Evolutionary conservation across 2,113 vertebrate genomes (phyloP).

Genomic region (Phocoena phocoena): DNA sequence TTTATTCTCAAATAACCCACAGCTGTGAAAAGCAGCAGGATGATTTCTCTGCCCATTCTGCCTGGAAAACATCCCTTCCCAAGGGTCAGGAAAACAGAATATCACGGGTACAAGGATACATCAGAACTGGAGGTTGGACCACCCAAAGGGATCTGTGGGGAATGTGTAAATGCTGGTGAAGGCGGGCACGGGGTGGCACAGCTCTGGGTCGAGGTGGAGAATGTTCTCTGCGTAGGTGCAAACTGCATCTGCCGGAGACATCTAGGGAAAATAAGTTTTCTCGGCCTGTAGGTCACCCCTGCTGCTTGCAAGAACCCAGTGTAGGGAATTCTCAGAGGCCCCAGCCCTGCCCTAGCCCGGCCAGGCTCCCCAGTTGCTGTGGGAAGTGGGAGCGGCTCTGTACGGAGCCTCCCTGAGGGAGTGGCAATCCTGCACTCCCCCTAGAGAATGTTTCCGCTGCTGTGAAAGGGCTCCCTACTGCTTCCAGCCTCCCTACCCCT

Average conservation of each 20-base stretch:
- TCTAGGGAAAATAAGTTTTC: not conserved
- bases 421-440: accelerated
- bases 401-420: not conserved
- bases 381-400: not conserved
- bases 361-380: not conserved
- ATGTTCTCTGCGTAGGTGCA: not conserved
- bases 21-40: not conserved
- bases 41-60: not conserved
- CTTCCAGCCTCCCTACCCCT: not conserved
- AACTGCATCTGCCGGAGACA: not conserved
- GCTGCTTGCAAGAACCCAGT: not conserved
- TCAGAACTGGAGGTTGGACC: not conserved
- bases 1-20: not conserved
- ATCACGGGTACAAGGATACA: accelerated
- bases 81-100: not conserved
- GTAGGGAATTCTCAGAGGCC: not conserved
- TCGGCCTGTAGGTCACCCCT: not conserved
- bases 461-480: not conserved
- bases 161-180: not conserved
- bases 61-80: not conserved
- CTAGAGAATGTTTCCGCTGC: not conserved
- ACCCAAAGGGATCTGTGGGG: too few species aligned
- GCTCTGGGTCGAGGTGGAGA: not conserved
- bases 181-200: accelerated
- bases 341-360: accelerated